Conservation (phyloP, 2,797 vertebrate species). For the Erithacus rubecula region DNA sequence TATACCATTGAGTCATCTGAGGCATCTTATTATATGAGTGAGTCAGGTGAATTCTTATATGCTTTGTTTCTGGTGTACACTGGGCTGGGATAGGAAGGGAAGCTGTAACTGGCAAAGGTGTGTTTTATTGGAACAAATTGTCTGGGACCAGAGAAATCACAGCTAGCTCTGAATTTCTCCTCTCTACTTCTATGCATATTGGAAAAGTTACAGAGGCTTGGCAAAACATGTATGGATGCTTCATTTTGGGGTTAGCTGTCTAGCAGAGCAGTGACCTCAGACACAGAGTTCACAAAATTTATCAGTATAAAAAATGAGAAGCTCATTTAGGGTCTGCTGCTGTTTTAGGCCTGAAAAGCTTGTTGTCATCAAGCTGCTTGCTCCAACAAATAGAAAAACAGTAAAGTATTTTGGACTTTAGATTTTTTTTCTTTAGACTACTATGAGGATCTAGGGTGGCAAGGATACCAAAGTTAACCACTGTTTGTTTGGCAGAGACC, state of each 20-base stretch:
- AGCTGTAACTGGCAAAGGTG: not conserved
- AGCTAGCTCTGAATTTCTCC: not conserved
- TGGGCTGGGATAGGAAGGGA: not conserved
- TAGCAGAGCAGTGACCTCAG: not conserved
- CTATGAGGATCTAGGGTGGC: not conserved
- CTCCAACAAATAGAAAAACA: not conserved
- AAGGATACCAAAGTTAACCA: not conserved
- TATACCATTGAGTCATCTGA: not conserved
- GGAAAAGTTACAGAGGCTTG: not conserved
- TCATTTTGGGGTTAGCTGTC: not conserved
- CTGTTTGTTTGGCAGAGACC: not conserved
- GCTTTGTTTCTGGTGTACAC: not conserved
- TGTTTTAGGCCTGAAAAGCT: not conserved
- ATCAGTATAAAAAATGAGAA: not conserved
- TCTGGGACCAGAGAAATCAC: not conserved
- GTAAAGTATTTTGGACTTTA: not conserved
- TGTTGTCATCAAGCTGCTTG: not conserved
- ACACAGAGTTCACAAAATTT: not conserved
- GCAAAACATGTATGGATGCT: not conserved
- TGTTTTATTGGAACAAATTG: not conserved
- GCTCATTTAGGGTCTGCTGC: not conserved
- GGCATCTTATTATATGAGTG: not conserved
- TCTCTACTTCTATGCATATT: not conserved
- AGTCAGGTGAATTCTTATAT: not conserved
- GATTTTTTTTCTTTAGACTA: not conserved